Base-by-base conservation (phyloP, 2,797 vertebrate genomes). In the Epinephelus malabaricus region DNA sequence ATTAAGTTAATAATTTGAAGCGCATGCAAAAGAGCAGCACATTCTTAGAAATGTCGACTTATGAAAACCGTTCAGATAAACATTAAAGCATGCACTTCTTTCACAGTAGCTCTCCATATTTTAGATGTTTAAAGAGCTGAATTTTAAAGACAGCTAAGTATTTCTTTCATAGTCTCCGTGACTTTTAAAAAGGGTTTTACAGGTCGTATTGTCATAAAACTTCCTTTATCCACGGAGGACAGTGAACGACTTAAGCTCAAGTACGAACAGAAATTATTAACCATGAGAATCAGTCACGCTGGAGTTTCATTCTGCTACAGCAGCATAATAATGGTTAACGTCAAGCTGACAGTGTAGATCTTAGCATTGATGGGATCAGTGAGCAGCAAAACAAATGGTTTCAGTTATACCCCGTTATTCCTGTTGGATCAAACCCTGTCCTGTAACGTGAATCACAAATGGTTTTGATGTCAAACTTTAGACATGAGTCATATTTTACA, bases 51-150 rank as follows among this genome's bases (percentile, higher is more conserved):
- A 25, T 30, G 12, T 50, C 21, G 67, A 21, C 23, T 63, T 49
- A 69, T 43, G 59, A 53, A 68, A 85, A 62, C 50, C 18, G 1
- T 64, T 82, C 49, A 63, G 65, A 69, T 54, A 72, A 60, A 80
- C 56, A 69, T 78, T 78, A 66, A 76, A 83, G 71, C 77, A 74
- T 85, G 65, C 88, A 76, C 25, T 59, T 78, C 13, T 73, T 78
- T 78, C 75, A 86, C 83, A 91, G 90, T 87, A 89, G 90, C 27
- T 73, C 49, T 55, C 64, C 85, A 87, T 79, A 85, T 81, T 73
- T 74, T 15, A 72, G 34, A 83, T 23, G 74, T 79, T 75, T 81
- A 15, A 62, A 72, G 6, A 73, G 76, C 70, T 81, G 86, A 4
- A 9, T 66, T 53, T 54, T 11, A 51, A 59, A 74, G 72, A 69